Base-by-base conservation (phyloP, 2,797 vertebrate species). In the Crocidura indochinensis region DNA sequence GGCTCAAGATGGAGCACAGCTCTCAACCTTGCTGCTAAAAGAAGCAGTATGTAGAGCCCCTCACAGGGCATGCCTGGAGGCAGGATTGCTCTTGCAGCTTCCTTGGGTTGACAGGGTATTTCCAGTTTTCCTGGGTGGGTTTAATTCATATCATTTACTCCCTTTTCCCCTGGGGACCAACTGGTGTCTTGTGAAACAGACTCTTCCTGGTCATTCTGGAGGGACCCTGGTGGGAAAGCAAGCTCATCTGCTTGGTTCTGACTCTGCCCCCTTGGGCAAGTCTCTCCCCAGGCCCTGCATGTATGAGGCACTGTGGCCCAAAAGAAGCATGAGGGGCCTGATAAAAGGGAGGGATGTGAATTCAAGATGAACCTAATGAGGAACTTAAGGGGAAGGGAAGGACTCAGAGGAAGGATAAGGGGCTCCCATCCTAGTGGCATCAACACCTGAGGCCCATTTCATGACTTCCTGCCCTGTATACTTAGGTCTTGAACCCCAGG, bases 1-100 rank as follows among this genome's bases (percentile, higher is more conserved):
- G 31, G 46, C 1, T 9, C 19, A 9, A 44, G 44, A 27, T 29
- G 11, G 0, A 27, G 44, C 68, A 0, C 0, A 2, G 20, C 44
- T 27, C 10, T 3, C 24, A 27, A 27, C 46, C 80, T 31, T 29
- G 44, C 73, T 19, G 0, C 3, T 38, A 7, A 67, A 29, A 68
- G 83, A 31, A 44, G 10, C 7, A 0, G 8, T 10, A 11, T n/a
- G 0, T 38, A 2, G 1, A 3, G 67, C 17, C 65, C 11, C 12
- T 1, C 6, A 1, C 0, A 0, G 46, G 22, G 38, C 24, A 1
- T 27, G 0, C 7, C 2, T 44, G n/a, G 46, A 38, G 20, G 65
- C 24, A n/a, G 56, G 29, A 71, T 6, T 19, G 11, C 62, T 6
- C n/a, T 38, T 19, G 46, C 1, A 8, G 17, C 10, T 31, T 38